Base-by-base conservation (phyloP, 2,113 vertebrate species). In the Crocuta crocuta region DNA sequence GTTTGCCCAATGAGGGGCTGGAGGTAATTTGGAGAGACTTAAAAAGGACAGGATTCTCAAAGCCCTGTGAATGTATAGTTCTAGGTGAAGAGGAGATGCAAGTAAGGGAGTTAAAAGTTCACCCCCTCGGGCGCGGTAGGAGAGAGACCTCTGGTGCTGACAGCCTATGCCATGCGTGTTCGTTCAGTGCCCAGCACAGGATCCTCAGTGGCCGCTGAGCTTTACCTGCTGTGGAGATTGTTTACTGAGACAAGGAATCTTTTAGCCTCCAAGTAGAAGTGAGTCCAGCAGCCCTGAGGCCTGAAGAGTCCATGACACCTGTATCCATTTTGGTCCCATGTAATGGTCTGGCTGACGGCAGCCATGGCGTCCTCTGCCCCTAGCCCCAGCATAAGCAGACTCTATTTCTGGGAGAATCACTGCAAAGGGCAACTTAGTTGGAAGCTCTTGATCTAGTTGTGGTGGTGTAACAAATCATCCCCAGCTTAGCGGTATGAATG, bases 371-470 rank as follows among this genome's bases (percentile, higher is more conserved):
- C 12, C 43, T 55, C n/a, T 33, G 23, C 12, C 23, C 17, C 70
- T 80, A n/a, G 55, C 10, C 26, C 28, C 19, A 45, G 35, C 24
- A 48, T 55, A 63, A 93, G 55, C 83, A 95, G 78, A 81, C 48
- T 85, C 81, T 73, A 43, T 95, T 96, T 96, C 66, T 82, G 5
- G 74, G 86, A 48, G 70, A 43, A 83, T 68, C 28, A 15, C 55
- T 89, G 11, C 65, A 53, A 89, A 89, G 66, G 10, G 12, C 73
- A 87, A 87, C 39, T 88, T 35, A 87, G 65, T 74, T 79, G 45
- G 87, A 80, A 93, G 16, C 19, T 84, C 92, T 91, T 53, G 5
- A 84, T 96, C n/a, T 10, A 63, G 76, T 55, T 88, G 48, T 70
- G 95, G 53, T 55, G 74, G n/a, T 88, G 2, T 94, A 90, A 73